Evolutionary conservation across 1,140 invertebrate genomes (phyloP).

Genomic region (Drosophila virilis): DNA sequence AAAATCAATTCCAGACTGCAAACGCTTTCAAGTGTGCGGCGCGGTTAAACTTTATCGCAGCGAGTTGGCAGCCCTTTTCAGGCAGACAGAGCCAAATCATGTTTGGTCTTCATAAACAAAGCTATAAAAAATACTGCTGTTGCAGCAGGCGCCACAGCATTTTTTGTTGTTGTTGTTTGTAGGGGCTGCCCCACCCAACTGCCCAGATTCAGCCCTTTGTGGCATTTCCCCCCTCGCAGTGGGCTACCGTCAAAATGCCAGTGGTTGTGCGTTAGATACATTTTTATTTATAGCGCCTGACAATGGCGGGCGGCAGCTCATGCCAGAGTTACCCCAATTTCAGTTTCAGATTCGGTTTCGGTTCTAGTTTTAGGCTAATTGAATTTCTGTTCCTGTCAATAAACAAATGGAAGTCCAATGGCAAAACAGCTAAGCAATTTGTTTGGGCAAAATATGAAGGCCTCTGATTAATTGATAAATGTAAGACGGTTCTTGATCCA

Average conservation of each 20-base stretch:
- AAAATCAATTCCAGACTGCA: constrained; percentile 69
- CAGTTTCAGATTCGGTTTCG: not conserved
- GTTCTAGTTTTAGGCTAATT: constrained; percentile 48
- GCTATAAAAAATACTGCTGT: constrained; percentile 63
- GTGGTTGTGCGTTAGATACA: constrained; percentile 55
- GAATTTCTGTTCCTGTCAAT: constrained; percentile 52
- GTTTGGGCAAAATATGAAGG: not conserved
- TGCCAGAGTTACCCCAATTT: constrained; percentile 8
- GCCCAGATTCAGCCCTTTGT: constrained; percentile 2
- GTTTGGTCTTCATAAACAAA: constrained; percentile 68
- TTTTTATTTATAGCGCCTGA: constrained; percentile 68
- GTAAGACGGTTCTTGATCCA: no score
- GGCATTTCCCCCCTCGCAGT: not conserved
- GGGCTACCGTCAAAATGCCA: constrained; percentile 15
- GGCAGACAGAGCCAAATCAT: constrained; percentile 46
- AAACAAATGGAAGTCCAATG: constrained; percentile 32
- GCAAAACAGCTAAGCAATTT: constrained; percentile 12
- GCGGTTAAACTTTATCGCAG: not conserved
- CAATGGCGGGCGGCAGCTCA: not conserved
- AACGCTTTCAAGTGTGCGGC: constrained; percentile 60
- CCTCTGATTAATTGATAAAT: no score
- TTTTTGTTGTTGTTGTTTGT: constrained; percentile 5
- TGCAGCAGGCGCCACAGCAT: constrained; percentile 67
- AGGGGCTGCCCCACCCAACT: constrained; percentile 4
- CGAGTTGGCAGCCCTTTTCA: constrained; percentile 23